Base-by-base conservation (phyloP, 2,888 invertebrate species). In the Steinernema carpocapsae region DNA sequence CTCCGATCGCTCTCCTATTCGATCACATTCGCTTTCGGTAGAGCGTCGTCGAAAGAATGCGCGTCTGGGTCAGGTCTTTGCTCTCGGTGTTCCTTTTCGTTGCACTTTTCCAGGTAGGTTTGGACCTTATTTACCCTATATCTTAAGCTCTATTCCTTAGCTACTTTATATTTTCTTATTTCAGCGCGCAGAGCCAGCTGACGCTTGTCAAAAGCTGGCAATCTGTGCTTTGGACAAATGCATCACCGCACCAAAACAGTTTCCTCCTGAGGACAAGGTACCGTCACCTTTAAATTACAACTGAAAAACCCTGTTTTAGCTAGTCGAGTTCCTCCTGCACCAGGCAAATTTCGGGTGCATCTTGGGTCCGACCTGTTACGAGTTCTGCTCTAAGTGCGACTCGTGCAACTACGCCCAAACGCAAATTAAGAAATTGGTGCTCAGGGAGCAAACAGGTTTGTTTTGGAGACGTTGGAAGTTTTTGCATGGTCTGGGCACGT, bases 191-290 rank as follows among this genome's bases (percentile, higher is more conserved):
- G 1, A 26, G 4, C 72, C 77, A 12, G 70, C 71, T 0, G 80
- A 78, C 42, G 42, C 79, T 10, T 78, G 78, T 37, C 78, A 78
- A 56, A 78, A 78, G 22, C 70, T 78, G 19, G 78, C 78, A 0
- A 72, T 78, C 43, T 78, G 78, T 48, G 78, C 78, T 17, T 48
- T 78, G 22, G 78, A 78, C 64, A 79, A 78, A 26, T 78, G 78
- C 46, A 77, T 78, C 32, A 71, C 78, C 1, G n/a, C 48, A 0
- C 37, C 71, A 22, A 72, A 26, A 12, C 70, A 45, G 10, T 78
- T 74, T 43, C 78, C 78, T 17, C 73, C 79, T 0, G 14, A 75
- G 29, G 71, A 46, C 22, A 48, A 70, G 24, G 76, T 77, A 45
- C 37, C 22, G 17, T 10, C 37, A 37, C 10, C 37, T 37, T 37